Evolutionary conservation across 2,113 vertebrate species (phyloP).

Genomic region (Chloroceryle aenea): DNA sequence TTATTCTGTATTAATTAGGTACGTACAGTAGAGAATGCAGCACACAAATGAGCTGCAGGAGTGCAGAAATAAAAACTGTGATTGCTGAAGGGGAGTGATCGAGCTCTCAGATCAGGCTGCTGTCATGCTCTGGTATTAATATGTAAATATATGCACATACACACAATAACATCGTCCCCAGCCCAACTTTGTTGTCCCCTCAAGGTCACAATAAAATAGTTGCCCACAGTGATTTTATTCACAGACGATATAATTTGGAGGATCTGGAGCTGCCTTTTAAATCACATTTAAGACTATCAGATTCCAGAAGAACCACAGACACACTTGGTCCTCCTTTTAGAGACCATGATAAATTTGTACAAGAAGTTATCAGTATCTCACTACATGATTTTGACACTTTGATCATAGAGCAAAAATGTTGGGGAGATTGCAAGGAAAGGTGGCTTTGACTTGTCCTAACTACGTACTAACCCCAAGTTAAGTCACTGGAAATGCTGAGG

Average conservation of each 20-base stretch:
- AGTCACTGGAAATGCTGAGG: not conserved
- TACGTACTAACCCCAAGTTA: not conserved
- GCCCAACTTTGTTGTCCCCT: not conserved
- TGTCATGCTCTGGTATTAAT: not conserved
- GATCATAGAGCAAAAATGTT: not conserved
- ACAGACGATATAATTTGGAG: not conserved
- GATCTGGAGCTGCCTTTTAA: not conserved
- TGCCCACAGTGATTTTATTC: not conserved
- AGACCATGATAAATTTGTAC: not conserved
- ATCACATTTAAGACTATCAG: not conserved
- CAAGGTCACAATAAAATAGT: conserved; percentile 10
- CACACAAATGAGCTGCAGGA: not conserved
- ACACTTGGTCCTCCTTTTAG: not conserved
- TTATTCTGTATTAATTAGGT: not conserved
- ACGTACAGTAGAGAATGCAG: not conserved
- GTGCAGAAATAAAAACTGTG: not conserved
- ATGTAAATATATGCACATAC: conserved; percentile 4
- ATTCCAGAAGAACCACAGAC: not conserved
- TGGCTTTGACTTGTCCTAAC: not conserved
- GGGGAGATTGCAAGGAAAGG: not conserved
- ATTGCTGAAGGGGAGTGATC: not conserved
- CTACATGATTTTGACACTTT: not conserved
- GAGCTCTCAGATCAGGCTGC: not conserved
- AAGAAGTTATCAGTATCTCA: not conserved
- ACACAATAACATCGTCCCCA: not conserved